Evolutionary conservation across 2,113 vertebrate species (phyloP).

Genomic region (Siphamia tubifer): DNA sequence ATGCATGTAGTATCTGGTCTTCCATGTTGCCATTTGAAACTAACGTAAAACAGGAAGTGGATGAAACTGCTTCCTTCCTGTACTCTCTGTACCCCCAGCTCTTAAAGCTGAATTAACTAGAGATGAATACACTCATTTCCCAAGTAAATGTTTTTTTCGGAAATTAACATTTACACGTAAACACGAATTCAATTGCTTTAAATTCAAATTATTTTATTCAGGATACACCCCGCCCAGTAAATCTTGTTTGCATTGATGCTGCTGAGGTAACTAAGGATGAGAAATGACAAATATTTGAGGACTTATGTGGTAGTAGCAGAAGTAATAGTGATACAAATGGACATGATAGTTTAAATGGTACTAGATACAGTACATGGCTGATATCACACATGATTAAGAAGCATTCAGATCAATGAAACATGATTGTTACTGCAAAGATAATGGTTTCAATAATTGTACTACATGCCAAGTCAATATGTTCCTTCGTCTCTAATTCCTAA

Average conservation of each 20-base stretch:
- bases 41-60: too few relatives aligned
- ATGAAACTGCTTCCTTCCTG: too few relatives aligned
- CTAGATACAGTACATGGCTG: neutral
- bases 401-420: neutral
- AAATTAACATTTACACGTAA: too few relatives aligned
- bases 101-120: too few relatives aligned
- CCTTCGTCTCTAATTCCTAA: neutral
- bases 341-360: neutral
- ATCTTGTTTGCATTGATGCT: neutral
- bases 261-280: neutral
- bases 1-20: too few relatives aligned
- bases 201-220: too few relatives aligned
- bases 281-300: neutral
- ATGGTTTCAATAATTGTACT: neutral
- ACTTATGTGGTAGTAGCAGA: neutral
- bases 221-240: too few relatives aligned
- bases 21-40: too few relatives aligned
- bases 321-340: neutral
- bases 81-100: too few relatives aligned
- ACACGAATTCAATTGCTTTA: too few relatives aligned
- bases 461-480: neutral
- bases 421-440: neutral
- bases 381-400: neutral
- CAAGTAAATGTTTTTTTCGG: too few relatives aligned
- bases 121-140: too few relatives aligned